Evolutionary conservation across 2,888 invertebrate species (phyloP).

Genomic region (Amiota mariae): DNA sequence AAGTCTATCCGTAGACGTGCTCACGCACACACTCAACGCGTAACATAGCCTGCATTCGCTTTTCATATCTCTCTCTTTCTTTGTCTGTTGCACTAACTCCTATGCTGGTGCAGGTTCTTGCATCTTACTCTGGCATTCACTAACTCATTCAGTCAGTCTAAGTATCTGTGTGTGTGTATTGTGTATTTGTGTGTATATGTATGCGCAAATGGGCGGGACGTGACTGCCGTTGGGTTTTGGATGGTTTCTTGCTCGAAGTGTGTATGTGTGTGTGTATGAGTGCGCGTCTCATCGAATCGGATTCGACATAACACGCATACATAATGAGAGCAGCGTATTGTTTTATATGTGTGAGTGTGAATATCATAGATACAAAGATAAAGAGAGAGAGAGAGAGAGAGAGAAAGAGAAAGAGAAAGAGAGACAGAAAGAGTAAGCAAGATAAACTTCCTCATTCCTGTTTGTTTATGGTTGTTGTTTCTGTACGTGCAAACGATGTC

Average conservation of each 20-base stretch:
- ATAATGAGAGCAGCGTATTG: constrained; percentile 59
- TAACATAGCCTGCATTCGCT: constrained; percentile 26
- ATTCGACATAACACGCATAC: constrained; percentile 72
- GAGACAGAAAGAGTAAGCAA: constrained; percentile 27
- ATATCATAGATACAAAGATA: constrained; percentile 23
- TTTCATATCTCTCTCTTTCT: constrained; percentile 31
- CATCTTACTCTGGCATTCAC: constrained; percentile 23
- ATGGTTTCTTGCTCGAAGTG: constrained; percentile 43
- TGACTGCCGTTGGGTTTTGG: constrained; percentile 69
- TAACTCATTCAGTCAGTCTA: background rate
- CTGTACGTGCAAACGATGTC: constrained; percentile 24
- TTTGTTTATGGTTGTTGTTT: constrained; percentile 42
- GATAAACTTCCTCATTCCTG: constrained; percentile 49
- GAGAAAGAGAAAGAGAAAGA: constrained; percentile 19
- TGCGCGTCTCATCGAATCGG: constrained; percentile 65
- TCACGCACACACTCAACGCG: constrained; percentile 38
- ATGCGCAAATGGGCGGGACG: constrained; percentile 75
- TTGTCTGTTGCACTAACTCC: constrained; percentile 21
- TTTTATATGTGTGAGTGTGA: constrained; percentile 40
- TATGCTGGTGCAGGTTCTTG: constrained; percentile 27
- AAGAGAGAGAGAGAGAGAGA: too few relatives aligned
- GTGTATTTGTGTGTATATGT: constrained; percentile 46
- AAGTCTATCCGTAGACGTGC: constrained; percentile 14
- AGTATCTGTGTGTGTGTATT: constrained; percentile 40
- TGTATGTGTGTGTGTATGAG: constrained; percentile 41